A percentile compares a stretch with the other conserved stretches of the same genome.
Evolutionary conservation across 2,888 invertebrate species (phyloP).

Genomic region (Eurytoma adleriae): DNA sequence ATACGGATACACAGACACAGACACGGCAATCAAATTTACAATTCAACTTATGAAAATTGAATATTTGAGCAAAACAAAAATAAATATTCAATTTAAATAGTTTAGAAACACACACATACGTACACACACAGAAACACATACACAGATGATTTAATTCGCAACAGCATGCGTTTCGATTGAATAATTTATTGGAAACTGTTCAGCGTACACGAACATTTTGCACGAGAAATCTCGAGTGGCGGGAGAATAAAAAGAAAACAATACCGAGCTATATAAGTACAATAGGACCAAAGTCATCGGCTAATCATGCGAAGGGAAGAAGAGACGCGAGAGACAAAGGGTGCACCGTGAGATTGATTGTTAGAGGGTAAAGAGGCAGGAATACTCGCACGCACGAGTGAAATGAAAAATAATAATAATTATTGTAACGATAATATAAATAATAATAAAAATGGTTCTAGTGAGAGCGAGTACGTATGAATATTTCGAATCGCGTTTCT

Average conservation of each 20-base stretch:
- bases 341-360: no score
- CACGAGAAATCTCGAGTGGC: background rate
- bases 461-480: background rate
- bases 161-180: no score
- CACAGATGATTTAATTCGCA: background rate
- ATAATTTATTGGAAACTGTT: no score
- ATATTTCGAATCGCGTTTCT: slow-evolving; percentile 30
- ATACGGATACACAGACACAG: background rate
- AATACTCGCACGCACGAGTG: slow-evolving; percentile 11
- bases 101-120: background rate
- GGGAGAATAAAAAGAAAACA: background rate
- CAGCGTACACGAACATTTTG: no score
- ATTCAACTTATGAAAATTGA: no score
- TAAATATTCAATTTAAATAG: background rate
- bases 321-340: background rate
- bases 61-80: no score
- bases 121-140: background rate
- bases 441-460: background rate
- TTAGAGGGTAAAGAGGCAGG: background rate
- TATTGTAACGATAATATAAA: slow-evolving; percentile 17
- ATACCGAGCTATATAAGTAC: background rate
- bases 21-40: background rate
- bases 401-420: slow-evolving; percentile 22
- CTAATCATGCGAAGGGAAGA: slow-evolving; percentile 9
- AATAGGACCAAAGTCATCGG: slow-evolving; percentile 40